Base-by-base conservation (phyloP, 37 sponge, comb jelly and placozoan genomes). In the Geodia barretti region DNA sequence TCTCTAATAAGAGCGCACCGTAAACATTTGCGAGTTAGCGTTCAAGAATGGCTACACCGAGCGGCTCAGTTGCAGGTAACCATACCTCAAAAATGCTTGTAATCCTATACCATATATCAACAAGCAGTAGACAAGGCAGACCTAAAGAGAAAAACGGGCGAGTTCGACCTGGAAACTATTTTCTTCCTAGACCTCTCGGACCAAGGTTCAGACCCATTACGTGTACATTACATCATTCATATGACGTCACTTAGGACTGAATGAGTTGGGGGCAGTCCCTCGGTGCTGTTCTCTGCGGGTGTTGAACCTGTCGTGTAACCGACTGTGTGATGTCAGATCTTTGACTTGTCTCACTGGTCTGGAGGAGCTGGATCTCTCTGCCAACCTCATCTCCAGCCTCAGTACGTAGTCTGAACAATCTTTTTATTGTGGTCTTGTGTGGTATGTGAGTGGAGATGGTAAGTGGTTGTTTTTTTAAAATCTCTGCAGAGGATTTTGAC, bases 241-340 rank as follows among this genome's bases (percentile, higher is more conserved):
- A 58, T n/a, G n/a, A n/a, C n/a, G n/a, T n/a, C 14, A 47, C 54
- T 14, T 47, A 83, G 83, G 47, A 24, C 35, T 83, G 3, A 1
- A 8, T 32, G 62, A 40, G 4, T 37, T 74, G 7, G 83, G 67
- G 4, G 39, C 39, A 65, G 37, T 83, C 4, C 67, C 83, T 21
- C 23, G 24, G 8, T 83, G 83, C 34, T 3, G 43, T 0, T 60
- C 72, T 17, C 64, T 83, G 58, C 31, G 83, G 3, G 28, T 74
- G 23, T 64, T 83, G 37, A 74, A 74, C 36, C 83, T 83, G 36
- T 83, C 83, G 34, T 29, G 54, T 29, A 83, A 83, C 58, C 66
- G 65, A 30, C 73, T 76, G 32, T 60, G 72, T 17, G 39, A 67
- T 4, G 64, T 74, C 32, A 23, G 68, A 25, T 25, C 76, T 72